Evolutionary conservation across 2,888 invertebrate genomes (phyloP).

Genomic region (Conchocele bisecta): DNA sequence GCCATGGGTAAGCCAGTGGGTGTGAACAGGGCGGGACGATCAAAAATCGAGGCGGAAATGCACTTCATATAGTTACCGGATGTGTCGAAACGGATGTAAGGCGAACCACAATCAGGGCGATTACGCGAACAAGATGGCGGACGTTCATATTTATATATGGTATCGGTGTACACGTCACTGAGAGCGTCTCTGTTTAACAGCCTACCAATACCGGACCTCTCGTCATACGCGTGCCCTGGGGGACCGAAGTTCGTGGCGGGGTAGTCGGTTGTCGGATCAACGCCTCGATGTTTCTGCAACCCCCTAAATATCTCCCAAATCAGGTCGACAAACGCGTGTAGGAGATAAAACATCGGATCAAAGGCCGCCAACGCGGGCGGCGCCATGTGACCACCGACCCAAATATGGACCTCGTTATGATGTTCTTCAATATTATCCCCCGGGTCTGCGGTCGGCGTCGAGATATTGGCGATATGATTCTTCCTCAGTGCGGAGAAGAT

Average conservation of each 20-base stretch:
- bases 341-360: slow-evolving; percentile 81
- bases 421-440: slow-evolving; percentile 70
- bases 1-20: slow-evolving; percentile 40
- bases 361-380: slow-evolving; percentile 77
- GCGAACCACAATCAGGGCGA: slow-evolving; percentile 54
- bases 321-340: slow-evolving; percentile 80
- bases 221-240: slow-evolving; percentile 56
- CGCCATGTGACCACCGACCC: slow-evolving; percentile 79
- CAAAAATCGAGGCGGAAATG: slow-evolving; percentile 61
- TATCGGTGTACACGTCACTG: slow-evolving; percentile 61
- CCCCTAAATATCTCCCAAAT: slow-evolving; percentile 78
- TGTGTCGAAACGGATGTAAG: slow-evolving; percentile 58
- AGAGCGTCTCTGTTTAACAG: slow-evolving; percentile 56
- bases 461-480: slow-evolving; percentile 55
- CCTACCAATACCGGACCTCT: slow-evolving; percentile 58
- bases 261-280: slow-evolving; percentile 60
- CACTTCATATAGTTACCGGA: slow-evolving; percentile 51
- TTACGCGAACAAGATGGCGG: slow-evolving; percentile 56
- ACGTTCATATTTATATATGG: slow-evolving; percentile 62
- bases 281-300: slow-evolving; percentile 49
- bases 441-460: slow-evolving; percentile 52
- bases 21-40: slow-evolving; percentile 29
- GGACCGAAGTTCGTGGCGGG: slow-evolving; percentile 51
- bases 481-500: slow-evolving; percentile 53
- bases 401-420: slow-evolving; percentile 75